phyloP scores from a whole-genome alignment of 2,113 vertebrate species.

The Mormyrus iriodes region DNA sequence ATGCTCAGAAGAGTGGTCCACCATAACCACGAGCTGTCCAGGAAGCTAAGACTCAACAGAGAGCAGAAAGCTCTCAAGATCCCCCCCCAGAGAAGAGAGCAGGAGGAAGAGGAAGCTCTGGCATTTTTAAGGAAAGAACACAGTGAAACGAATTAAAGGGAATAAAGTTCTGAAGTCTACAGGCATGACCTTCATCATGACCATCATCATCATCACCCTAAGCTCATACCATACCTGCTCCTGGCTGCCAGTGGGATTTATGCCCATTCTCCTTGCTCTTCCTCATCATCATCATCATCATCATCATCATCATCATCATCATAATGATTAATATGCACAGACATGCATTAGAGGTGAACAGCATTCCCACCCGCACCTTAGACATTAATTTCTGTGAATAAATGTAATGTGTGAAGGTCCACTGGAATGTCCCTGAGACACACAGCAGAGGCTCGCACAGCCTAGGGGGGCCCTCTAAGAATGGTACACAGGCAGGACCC shows the following conservation, averaged over 20 bases:
- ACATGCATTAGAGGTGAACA: background rate
- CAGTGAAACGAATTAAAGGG: background rate
- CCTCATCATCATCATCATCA: background rate
- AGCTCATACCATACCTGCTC: background rate
- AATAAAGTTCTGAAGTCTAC: background rate
- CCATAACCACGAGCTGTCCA: background rate
- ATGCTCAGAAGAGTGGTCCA: background rate
- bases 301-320: background rate
- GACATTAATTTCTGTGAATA: background rate
- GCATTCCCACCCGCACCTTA: background rate
- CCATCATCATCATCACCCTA: background rate
- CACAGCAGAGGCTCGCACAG: background rate
- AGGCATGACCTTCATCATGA: background rate
- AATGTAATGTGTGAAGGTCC: background rate
- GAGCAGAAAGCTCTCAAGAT: background rate
- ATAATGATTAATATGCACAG: background rate
- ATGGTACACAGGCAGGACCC: background rate
- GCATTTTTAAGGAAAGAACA: no score
- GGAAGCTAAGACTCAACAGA: background rate
- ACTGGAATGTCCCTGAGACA: background rate
- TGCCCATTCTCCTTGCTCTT: no score
- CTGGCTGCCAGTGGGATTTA: background rate
- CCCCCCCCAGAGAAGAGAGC: no score
- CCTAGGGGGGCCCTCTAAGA: background rate
- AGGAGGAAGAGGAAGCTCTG: no score